A percentile compares a stretch with the other conserved stretches of the same genome.
phyloP scores from a whole-genome alignment of 2,113 vertebrate species.

The Piaya cayana region DNA sequence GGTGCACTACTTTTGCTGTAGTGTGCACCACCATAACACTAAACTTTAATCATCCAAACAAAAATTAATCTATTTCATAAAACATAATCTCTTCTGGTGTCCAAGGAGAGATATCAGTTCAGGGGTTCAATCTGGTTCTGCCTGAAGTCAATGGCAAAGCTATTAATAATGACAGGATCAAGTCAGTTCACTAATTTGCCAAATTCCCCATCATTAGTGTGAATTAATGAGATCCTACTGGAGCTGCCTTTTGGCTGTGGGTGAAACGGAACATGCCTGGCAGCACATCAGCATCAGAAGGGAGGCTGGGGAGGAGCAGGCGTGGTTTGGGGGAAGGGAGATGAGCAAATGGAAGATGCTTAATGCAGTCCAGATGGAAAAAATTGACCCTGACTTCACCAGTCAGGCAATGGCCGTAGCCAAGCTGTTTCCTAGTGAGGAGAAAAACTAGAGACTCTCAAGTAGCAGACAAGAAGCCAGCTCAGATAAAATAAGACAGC shows the following conservation, averaged over 20 bases:
- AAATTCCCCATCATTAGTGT: conserved; percentile 69
- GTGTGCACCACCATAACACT: conserved; percentile 8
- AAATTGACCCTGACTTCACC: conserved; percentile 69
- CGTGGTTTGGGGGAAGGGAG: conserved; percentile 41
- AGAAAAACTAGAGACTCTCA: conserved; percentile 30
- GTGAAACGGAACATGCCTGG: conserved; percentile 58
- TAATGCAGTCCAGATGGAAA: conserved; percentile 70
- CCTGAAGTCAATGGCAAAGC: conserved; percentile 39
- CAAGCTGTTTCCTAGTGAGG: conserved; percentile 59
- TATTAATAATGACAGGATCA: conserved; percentile 63
- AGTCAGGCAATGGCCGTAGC: conserved; percentile 54
- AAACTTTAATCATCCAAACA: conserved; percentile 27
- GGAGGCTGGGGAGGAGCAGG: conserved; percentile 28
- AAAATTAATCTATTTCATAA: conserved; percentile 23
- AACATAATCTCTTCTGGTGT: background rate
- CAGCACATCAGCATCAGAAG: conserved; percentile 38
- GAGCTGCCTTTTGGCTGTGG: conserved; percentile 64
- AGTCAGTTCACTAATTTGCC: conserved; percentile 70
- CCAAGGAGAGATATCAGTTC: conserved; percentile 20
- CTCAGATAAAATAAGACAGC: conserved; percentile 45
- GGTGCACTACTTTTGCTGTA: conserved; percentile 28
- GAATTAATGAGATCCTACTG: conserved; percentile 72
- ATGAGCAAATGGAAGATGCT: conserved; percentile 64
- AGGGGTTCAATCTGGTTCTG: background rate
- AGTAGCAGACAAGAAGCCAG: conserved; percentile 42